A percentile compares a stretch with the other conserved stretches of the same genome.
Evolutionary conservation across 2,888 invertebrate genomes (phyloP).

Genomic region (Lomographa bimaculata): DNA sequence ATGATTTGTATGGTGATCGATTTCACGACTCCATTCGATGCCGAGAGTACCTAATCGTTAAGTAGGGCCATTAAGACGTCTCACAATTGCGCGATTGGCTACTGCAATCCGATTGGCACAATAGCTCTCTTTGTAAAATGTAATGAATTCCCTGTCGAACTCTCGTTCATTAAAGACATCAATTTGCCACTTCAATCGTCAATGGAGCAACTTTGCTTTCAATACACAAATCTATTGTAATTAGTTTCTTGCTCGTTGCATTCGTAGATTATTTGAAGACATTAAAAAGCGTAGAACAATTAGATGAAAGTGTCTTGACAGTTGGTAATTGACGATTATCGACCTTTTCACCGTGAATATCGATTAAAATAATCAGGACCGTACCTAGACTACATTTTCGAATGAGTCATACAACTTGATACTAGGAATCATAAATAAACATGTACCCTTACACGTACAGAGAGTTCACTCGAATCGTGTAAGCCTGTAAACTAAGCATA

Average conservation of each 20-base stretch:
- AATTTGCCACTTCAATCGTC: slow-evolving; percentile 37
- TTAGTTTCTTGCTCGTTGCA: slow-evolving; percentile 21
- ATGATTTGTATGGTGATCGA: slow-evolving; percentile 57
- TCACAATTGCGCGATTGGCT: slow-evolving; percentile 46
- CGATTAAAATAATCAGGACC: slow-evolving; percentile 33
- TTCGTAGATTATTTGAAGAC: slow-evolving; percentile 13
- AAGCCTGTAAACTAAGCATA: slow-evolving; percentile 25
- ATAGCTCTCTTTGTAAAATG: slow-evolving; percentile 49
- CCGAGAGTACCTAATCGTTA: slow-evolving; percentile 41
- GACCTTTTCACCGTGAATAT: slow-evolving; percentile 28
- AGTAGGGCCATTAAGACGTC: slow-evolving; percentile 50
- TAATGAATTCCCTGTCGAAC: slow-evolving; percentile 51
- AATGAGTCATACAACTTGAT: slow-evolving; percentile 30
- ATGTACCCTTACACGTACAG: slow-evolving; percentile 20
- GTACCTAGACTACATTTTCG: slow-evolving; percentile 29
- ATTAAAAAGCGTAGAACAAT: neutral
- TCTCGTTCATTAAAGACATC: slow-evolving; percentile 39
- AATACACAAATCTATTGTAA: slow-evolving; percentile 20
- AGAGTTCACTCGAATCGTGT: slow-evolving; percentile 22
- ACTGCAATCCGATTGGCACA: slow-evolving; percentile 42
- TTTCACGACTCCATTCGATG: slow-evolving; percentile 54
- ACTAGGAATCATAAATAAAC: too few species aligned
- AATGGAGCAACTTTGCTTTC: slow-evolving; percentile 30
- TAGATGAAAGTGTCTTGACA: too few species aligned
- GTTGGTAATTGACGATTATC: too few species aligned